These are phyloP conservation scores for Rhinoderma darwinii DNA, from an alignment of 2,113 vertebrate genomes.

Conservation along the genomic window DNA sequence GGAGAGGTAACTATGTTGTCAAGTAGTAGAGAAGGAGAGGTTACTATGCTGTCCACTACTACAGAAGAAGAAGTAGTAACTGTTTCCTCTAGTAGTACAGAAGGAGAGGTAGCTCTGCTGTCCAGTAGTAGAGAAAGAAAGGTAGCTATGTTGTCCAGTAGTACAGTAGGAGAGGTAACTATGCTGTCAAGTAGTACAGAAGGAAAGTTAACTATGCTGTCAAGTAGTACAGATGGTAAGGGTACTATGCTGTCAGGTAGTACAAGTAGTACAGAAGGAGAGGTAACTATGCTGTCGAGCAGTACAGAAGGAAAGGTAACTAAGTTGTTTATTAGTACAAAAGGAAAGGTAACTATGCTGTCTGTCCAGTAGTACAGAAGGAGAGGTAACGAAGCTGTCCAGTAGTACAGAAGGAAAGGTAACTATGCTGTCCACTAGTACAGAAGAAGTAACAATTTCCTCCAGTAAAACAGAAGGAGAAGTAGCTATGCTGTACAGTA, in stretches of 20 bases:
- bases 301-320: too few relatives aligned
- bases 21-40: background rate
- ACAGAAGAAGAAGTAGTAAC: too few relatives aligned
- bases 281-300: too few relatives aligned
- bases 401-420: too few relatives aligned
- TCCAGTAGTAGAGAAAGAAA: background rate
- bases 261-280: background rate
- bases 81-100: background rate
- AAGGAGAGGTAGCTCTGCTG: background rate
- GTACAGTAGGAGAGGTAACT: background rate
- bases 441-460: too few relatives aligned
- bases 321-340: too few relatives aligned
- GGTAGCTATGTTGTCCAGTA: background rate
- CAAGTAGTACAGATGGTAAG: too few relatives aligned
- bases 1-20: background rate
- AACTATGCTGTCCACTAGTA: too few relatives aligned
- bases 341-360: constrained; percentile 4
- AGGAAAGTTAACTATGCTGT: too few relatives aligned
- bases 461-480: background rate
- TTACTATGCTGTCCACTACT: background rate
- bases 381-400: too few relatives aligned
- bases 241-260: background rate
- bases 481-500: background rate
- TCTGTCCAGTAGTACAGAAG: too few relatives aligned
- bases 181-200: too few relatives aligned